Evolutionary conservation across 2,113 vertebrate genomes (phyloP), one percentile per base, ranked within the genome.

Genomic region (Numenius arquata): DNA sequence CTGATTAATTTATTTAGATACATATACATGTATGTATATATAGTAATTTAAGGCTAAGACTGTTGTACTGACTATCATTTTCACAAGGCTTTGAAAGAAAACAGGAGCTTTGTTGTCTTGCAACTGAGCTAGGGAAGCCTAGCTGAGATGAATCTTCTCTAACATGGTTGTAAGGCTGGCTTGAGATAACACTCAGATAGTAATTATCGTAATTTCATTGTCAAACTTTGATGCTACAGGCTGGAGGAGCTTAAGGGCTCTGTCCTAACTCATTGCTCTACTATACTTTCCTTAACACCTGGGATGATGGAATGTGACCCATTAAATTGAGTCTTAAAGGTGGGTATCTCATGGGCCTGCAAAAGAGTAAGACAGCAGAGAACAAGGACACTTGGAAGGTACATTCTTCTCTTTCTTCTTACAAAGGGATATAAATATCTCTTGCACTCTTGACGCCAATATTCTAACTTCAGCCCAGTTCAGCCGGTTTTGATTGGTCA

Each of bases 1-100:
- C 55, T 72, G 80, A 75, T 95, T 93, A 85, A 95, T 96, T 95
- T 78, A 77, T 94, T 89, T 84, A 72, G 41, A 66, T 53, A 58
- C 26, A 27, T 70, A n/a, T 78, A 63, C 8, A 43, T 27, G 9
- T 47, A 25, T 27, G 11, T 52, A 62, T 41, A 56, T 36, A 29
- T 19, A 87, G 47, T 85, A 93, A 92, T 71, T 93, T 86, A 84
- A 90, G 70, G 61, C 38, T 71, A 50, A 67, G 32, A 47, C 27
- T 89, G 38, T 65, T 78, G 21, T 53, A 79, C 16, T 41, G 74
- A 29, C 67, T 70, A 32, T 63, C 1, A 50, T 74, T 93, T 89
- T 84, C 56, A 75, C 63, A 90, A 92, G 36, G 15, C 56, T 90
- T 93, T 86, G 82, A 76, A 90, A 75, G 68, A 95, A 86, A 95